Evolutionary conservation across 1,140 invertebrate species (phyloP).

Genomic region (Hypothenemus hampei): DNA sequence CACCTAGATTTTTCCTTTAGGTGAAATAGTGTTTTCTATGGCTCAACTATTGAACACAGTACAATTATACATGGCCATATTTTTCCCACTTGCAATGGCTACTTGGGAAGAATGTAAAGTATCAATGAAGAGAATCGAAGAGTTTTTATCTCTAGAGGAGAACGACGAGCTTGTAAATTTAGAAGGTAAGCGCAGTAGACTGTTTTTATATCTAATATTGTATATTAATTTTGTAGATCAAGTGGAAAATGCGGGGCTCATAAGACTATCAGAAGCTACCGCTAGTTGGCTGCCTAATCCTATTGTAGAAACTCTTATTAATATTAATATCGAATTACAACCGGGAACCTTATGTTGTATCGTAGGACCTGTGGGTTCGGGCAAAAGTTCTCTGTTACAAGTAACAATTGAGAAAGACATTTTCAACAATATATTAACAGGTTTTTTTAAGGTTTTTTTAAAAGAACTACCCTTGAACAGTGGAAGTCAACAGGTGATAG

Average conservation of each 20-base stretch:
- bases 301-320: conserved; percentile 56
- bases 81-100: conserved; percentile 54
- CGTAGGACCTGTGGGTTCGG: conserved; percentile 72
- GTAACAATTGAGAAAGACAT: conserved; percentile 42
- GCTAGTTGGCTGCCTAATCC: conserved; percentile 57
- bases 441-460: too few relatives aligned
- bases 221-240: not conserved
- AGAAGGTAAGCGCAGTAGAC: too few relatives aligned
- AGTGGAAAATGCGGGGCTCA: not conserved
- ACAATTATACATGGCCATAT: conserved; percentile 69
- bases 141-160: conserved; percentile 45
- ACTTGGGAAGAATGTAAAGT: conserved; percentile 53
- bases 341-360: conserved; percentile 65
- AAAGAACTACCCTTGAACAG: too few relatives aligned
- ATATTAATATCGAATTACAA: conserved; percentile 56
- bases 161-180: too few relatives aligned
- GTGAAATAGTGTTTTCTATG: conserved; percentile 67
- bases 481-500: too few relatives aligned
- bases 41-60: conserved; percentile 70
- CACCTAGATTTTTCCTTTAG: conserved; percentile 12
- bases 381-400: conserved; percentile 76
- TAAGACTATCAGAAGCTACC: not conserved
- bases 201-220: too few relatives aligned
- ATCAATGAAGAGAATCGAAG: conserved; percentile 59
- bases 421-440: too few relatives aligned